Evolutionary conservation across 2,113 vertebrate species (phyloP), one percentile per base, ranked within the genome.

Genomic region (Stegastes partitus): DNA sequence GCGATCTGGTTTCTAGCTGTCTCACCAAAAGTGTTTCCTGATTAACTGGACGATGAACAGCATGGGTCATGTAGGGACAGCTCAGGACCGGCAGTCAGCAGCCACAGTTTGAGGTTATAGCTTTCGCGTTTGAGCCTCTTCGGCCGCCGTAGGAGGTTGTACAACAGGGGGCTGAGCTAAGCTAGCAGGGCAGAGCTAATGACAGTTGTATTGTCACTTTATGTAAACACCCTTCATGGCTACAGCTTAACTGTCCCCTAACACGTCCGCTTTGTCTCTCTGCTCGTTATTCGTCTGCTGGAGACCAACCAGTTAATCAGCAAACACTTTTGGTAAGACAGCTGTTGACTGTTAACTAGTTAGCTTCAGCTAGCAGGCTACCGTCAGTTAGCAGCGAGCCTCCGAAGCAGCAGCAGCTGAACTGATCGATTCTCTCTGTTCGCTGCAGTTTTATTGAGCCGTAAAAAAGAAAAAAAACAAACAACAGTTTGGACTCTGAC

Each of bases 301-400:
- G 25, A 3, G 68, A 11, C 1, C n/a, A 51, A 45, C 47, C 16
- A 11, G 25, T 4, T 18, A 74, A 31, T 11, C 22, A 22, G 7
- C 12, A 28, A 31, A 23, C 7, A 66, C 55, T 22, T 22, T 58
- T 1, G 65, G 47, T 63, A 50, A 31, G 70, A 25, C 37, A 0
- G 5, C 49, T 4, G 55, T 42, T 23, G n/a, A n/a, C n/a, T n/a
- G 10, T 19, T 23, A 10, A 10, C 6, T 39, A 26, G 22, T 62
- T 68, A 53, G 66, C 56, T 16, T 54, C 49, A 53, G 56, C 21
- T 45, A 69, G 39, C 22, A 34, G 14, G 54, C 42, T 63, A 73
- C 53, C 25, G 26, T 16, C 2, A 47, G 10, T 34, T 18, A 74
- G 28, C 25, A 42, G 12, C 18, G 45, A 18, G 45, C 45, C 2